Percentiles rank a stretch among this genome's conserved stretches.
Evolutionary conservation across 2,797 vertebrate species (phyloP).

Genomic region (Naso thynnoides): DNA sequence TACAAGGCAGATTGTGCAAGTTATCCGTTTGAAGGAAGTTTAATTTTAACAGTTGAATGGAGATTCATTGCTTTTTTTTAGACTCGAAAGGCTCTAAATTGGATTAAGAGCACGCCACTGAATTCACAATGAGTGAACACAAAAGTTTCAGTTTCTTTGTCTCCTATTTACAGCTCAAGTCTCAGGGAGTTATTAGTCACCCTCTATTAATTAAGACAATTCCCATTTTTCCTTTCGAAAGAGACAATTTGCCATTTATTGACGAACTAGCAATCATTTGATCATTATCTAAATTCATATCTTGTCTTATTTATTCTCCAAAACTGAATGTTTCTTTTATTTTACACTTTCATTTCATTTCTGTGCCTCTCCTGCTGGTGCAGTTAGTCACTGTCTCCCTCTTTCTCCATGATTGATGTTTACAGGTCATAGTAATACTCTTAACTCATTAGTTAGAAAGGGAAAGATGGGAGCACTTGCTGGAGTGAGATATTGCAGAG

Average conservation of each 20-base stretch:
- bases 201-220: slow-evolving; percentile 52
- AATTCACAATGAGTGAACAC: slow-evolving; percentile 73
- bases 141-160: slow-evolving; percentile 68
- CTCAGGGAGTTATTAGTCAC: slow-evolving; percentile 42
- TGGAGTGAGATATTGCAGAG: slow-evolving; percentile 82
- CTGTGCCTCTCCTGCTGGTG: slow-evolving; percentile 60
- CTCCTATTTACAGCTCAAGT: slow-evolving; percentile 35
- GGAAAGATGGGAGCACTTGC: slow-evolving; percentile 82
- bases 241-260: slow-evolving; percentile 43
- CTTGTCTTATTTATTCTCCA: slow-evolving; percentile 55
- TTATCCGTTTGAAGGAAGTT: slow-evolving; percentile 77
- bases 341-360: slow-evolving; percentile 82
- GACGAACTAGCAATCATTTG: slow-evolving; percentile 41
- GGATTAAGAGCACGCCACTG: slow-evolving; percentile 69
- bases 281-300: slow-evolving; percentile 54
- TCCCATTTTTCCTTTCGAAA: slow-evolving; percentile 23
- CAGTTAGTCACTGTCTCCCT: slow-evolving; percentile 82
- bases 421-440: slow-evolving; percentile 87
- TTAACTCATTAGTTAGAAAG: slow-evolving; percentile 88
- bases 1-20: slow-evolving; percentile 62
- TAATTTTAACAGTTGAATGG: slow-evolving; percentile 73
- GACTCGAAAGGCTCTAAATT: slow-evolving; percentile 65
- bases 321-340: slow-evolving; percentile 75
- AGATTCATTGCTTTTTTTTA: slow-evolving; percentile 67
- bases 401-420: slow-evolving; percentile 80